phyloP scores from a whole-genome alignment of 2,113 vertebrate species.

The Nanorana parkeri region DNA sequence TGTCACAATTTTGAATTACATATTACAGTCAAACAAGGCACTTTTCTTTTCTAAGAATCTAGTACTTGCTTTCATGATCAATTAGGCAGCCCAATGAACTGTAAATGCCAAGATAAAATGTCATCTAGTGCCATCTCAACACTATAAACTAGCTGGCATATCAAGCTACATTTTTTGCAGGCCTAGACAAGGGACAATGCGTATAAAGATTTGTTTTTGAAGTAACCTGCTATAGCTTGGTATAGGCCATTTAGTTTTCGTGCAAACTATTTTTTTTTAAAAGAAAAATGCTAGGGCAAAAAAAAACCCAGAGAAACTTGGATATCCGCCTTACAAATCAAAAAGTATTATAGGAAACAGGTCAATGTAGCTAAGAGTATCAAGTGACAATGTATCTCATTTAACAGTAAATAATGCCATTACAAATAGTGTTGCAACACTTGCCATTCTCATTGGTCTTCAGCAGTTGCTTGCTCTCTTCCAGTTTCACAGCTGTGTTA shows the following conservation, averaged over 20 bases:
- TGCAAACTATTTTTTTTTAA: not conserved
- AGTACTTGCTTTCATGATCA: slow-evolving; percentile 5
- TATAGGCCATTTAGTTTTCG: not conserved
- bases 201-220: too few relatives aligned
- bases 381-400: not conserved
- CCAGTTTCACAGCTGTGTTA: slow-evolving; percentile 49
- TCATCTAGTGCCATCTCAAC: not conserved
- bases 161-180: not conserved
- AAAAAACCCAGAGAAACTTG: not conserved
- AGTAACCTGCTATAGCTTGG: too few relatives aligned
- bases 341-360: not conserved
- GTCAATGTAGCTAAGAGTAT: not conserved
- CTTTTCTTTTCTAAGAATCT: not conserved
- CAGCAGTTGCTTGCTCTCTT: slow-evolving; percentile 53
- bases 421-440: slow-evolving; percentile 22
- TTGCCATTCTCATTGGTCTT: slow-evolving; percentile 60
- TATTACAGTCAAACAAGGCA: slow-evolving; percentile 19
- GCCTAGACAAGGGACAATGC: not conserved
- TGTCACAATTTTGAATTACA: not conserved
- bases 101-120: slow-evolving; percentile 34
- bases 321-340: not conserved
- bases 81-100: slow-evolving; percentile 35
- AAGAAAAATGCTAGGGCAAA: not conserved
- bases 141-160: not conserved
- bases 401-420: not conserved